Evolutionary conservation across 2,888 invertebrate genomes (phyloP), one percentile per base, ranked within the genome.

Genomic region (Andrena dorsata): DNA sequence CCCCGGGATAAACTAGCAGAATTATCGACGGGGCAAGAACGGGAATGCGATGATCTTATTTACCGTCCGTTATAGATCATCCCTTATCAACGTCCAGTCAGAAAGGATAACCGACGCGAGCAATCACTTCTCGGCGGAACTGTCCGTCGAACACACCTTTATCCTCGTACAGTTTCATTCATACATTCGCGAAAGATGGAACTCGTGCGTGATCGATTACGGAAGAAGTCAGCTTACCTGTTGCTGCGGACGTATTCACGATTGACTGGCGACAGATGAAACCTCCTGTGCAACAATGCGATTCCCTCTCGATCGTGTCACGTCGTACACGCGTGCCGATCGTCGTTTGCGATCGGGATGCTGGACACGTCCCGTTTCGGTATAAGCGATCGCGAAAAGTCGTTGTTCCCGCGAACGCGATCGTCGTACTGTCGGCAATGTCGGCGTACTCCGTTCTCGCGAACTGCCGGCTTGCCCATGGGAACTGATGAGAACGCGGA

Each of bases 401-500:
- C 74, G 83, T 69, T 70, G 63, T 78, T 83, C 78, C 68, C 83
- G 83, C 78, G 82, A 75, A 49, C 56, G 78, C 74, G 64, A 60
- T 72, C 64, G 79, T 64, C 56, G 65, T 83, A 83, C 82, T 79
- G 72, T 75, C 82, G 35, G 41, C 68, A 41, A 41, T 41, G 16
- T 51, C 51, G n/a, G 68, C 80, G 41, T 41, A 74, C 53, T 75
- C 56, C 41, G 70, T 65, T 72, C 74, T 78, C 74, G 78, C 47
- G 63, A 56, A 82, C 68, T 82, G 74, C 78, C 83, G 82, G 56
- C 23, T 64, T 20, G 16, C 75, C 78, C 83, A 83, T 83, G 83
- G 78, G 81, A 83, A 53, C 65, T 16, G 32, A 82, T 41, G 41
- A 41, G 41, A 16, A 41, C 41, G 16, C 41, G 16, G 13, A 53